Base-by-base conservation (phyloP, 2,888 invertebrate genomes). In the Hyppa rectilinea region DNA sequence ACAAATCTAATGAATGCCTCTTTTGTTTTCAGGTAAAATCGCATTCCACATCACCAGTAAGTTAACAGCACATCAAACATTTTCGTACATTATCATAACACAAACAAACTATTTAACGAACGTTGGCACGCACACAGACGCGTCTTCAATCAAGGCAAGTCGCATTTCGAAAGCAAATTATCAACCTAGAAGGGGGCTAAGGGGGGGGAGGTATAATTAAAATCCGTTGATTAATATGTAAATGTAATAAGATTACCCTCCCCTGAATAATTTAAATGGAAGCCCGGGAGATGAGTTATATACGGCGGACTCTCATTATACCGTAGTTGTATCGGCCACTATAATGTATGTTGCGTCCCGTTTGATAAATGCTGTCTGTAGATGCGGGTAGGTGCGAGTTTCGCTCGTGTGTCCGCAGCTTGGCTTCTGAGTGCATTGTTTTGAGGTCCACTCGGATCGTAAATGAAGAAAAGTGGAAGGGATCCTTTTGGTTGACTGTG, bases 221-320 rank as follows among this genome's bases (percentile, higher is more conserved):
- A 98, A 98, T 98, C 98, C 98, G 98, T 98, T 98, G 98, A 98
- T 98, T 98, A 98, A 98, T 98, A 98, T 98, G 98, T 98, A 98
- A 98, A 98, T 98, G 98, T 98, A 98, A 98, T 98, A 98, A 98
- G 98, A 98, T 98, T 98, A 98, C 98, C 98, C 98, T 98, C 97
- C 97, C 97, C 97, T 97, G 97, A 98, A 98, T 97, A 97, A 97
- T 97, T 96, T 95, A 95, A 92, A 90, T 91, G 92, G 92, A 92
- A 89, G 89, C 90, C 88, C 79, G 89, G 90, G 93, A 93, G 94
- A 94, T 96, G 94, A 94, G 95, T 96, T 96, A 96, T 94, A 92
- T 87, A 87, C 86, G 87, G 87, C 88, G 92, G 91, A 87, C 83
- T 92, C 93, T 95, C 92, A 93, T 94, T 95, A 95, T 90, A 85